A percentile compares a stretch with the other conserved stretches of the same genome.
phyloP scores from a whole-genome alignment of 2,888 invertebrate genomes.

The Blastobasis lacticolella region DNA sequence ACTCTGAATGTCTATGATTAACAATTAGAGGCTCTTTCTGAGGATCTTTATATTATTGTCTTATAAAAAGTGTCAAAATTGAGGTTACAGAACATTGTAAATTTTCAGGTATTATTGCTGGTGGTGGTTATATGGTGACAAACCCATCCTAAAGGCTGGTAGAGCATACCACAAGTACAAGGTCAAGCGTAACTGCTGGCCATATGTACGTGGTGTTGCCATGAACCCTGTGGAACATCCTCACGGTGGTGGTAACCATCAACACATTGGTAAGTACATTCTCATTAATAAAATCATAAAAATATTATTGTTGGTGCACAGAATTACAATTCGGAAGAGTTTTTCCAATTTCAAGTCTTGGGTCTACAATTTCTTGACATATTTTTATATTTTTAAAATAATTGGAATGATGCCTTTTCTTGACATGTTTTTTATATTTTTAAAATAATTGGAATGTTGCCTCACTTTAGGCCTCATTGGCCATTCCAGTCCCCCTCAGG shows the following conservation, averaged over 20 bases:
- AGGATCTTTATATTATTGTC: constrained; percentile 11
- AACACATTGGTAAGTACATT: constrained; percentile 92
- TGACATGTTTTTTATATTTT: no score
- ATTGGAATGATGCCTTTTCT: no score
- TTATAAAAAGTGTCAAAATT: background rate
- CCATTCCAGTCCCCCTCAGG: no score
- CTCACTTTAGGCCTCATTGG: no score
- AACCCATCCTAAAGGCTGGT: constrained; percentile 99
- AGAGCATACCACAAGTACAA: constrained; percentile 99
- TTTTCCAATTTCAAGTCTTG: no score
- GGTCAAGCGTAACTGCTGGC: constrained; percentile 99
- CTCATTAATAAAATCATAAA: background rate
- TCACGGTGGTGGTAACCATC: constrained; percentile 99
- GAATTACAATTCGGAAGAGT: no score
- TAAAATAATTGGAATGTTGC: no score
- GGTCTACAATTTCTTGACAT: no score
- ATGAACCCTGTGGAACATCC: constrained; percentile 99
- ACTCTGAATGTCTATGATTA: constrained; percentile 56
- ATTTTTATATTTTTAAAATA: no score
- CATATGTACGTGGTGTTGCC: constrained; percentile 99
- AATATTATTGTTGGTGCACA: no score
- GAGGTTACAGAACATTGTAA: background rate
- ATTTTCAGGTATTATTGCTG: constrained; percentile 85
- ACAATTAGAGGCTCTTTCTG: constrained; percentile 64
- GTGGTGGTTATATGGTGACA: constrained; percentile 99